Conservation (phyloP, 2,888 invertebrate species). For the Lamellibrachia satsuma region DNA sequence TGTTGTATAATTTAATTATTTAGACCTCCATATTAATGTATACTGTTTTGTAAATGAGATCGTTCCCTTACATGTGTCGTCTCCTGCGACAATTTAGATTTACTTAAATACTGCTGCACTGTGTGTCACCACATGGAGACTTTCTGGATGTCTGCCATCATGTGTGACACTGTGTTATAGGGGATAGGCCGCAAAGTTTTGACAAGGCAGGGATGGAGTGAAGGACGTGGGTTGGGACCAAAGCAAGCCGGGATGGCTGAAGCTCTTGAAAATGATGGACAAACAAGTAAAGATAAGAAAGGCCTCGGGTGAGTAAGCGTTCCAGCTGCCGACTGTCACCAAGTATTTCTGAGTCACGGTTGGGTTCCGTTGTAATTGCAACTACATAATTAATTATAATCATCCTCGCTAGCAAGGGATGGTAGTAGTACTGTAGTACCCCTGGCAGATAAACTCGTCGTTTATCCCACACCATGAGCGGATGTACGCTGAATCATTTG, state of each 20-base stretch:
- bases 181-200: constrained; percentile 67
- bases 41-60: no score
- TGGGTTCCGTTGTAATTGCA: no score
- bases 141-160: not conserved
- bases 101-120: not conserved
- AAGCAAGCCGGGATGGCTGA: constrained; percentile 60
- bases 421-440: no score
- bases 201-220: constrained; percentile 69
- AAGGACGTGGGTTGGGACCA: constrained; percentile 68
- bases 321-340: not conserved
- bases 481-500: no score
- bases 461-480: no score
- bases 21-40: not conserved
- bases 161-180: constrained; percentile 38
- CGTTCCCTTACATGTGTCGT: no score
- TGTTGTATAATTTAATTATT: no score
- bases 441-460: no score
- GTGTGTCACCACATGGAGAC: not conserved
- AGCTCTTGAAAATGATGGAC: constrained; percentile 60
- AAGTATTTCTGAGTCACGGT: no score
- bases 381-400: no score
- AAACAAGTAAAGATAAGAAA: constrained; percentile 42
- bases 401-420: no score
- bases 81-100: no score
- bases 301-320: constrained; percentile 42